Conservation (phyloP, 2,888 invertebrate genomes). For the Dryadula phaetusa region DNA sequence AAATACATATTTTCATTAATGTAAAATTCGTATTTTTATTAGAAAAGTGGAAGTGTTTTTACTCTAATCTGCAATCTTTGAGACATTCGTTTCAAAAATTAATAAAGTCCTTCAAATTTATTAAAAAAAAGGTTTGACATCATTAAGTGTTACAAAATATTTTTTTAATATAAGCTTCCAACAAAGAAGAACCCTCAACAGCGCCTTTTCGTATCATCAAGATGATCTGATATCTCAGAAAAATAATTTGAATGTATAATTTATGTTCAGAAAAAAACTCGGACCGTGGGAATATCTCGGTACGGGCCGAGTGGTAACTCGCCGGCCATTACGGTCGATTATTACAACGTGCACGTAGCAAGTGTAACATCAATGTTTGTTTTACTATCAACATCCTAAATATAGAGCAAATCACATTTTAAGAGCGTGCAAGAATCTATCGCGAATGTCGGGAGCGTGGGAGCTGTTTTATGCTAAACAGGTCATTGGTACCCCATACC, state of each 20-base stretch:
- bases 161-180: slow-evolving; percentile 16
- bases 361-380: slow-evolving; percentile 75
- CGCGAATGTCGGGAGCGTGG: slow-evolving; percentile 73
- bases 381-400: slow-evolving; percentile 80
- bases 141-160: slow-evolving; percentile 8
- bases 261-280: slow-evolving; percentile 52
- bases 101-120: too few relatives aligned
- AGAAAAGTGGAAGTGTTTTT: too few relatives aligned
- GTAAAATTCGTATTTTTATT: too few relatives aligned
- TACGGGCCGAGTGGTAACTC: slow-evolving; percentile 49
- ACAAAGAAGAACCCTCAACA: slow-evolving; percentile 24
- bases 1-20: too few relatives aligned
- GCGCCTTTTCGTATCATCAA: slow-evolving; percentile 27
- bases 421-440: slow-evolving; percentile 83
- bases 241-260: slow-evolving; percentile 45
- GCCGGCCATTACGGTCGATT: slow-evolving; percentile 31
- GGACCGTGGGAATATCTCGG: slow-evolving; percentile 66
- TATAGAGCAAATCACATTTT: slow-evolving; percentile 82
- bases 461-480: slow-evolving; percentile 80
- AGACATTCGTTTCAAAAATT: too few relatives aligned
- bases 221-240: slow-evolving; percentile 45
- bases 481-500: slow-evolving; percentile 81
- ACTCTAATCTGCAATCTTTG: too few relatives aligned
- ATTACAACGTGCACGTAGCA: slow-evolving; percentile 59
- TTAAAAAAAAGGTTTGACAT: background rate